These are phyloP conservation scores for Xyrichtys novacula DNA, from an alignment of 2,797 vertebrate species.

Conservation along the genomic window DNA sequence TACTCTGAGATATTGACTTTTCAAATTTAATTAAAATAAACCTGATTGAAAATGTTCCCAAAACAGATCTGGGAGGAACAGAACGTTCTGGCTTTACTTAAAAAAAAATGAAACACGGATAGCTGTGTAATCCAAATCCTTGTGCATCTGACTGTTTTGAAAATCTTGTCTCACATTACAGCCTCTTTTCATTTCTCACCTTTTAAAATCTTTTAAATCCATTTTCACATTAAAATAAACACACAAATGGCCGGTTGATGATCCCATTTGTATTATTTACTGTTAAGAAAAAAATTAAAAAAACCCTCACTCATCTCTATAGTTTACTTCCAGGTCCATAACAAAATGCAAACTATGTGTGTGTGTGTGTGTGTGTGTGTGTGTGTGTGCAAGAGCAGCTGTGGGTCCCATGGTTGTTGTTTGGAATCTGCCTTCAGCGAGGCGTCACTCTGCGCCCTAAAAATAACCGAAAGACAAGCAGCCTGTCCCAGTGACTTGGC, in stretches of 20 bases:
- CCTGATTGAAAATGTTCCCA: conserved; percentile 2
- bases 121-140: conserved; percentile 11
- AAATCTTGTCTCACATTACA: neutral
- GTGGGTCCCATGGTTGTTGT: conserved; percentile 69
- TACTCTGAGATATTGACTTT: conserved; percentile 26
- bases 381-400: conserved; percentile 81
- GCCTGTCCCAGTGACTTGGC: conserved; percentile 76
- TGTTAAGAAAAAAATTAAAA: neutral
- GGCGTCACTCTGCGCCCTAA: conserved; percentile 77
- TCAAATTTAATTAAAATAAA: conserved; percentile 5
- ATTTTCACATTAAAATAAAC: neutral
- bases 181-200: neutral
- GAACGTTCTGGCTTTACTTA: neutral
- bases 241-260: too few species aligned
- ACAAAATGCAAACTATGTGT: conserved; percentile 46
- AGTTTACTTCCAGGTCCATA: conserved; percentile 2
- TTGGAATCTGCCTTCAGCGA: conserved; percentile 75
- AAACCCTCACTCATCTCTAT: neutral
- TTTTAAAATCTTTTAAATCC: neutral
- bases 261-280: neutral
- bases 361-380: conserved; percentile 73
- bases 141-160: neutral
- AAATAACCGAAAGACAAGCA: conserved; percentile 81
- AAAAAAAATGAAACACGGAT: conserved; percentile 48
- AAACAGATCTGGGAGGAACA: conserved; percentile 1